Base-by-base conservation (phyloP, 53 echinoderm and acorn worm species). In the Arbacia lixula region DNA sequence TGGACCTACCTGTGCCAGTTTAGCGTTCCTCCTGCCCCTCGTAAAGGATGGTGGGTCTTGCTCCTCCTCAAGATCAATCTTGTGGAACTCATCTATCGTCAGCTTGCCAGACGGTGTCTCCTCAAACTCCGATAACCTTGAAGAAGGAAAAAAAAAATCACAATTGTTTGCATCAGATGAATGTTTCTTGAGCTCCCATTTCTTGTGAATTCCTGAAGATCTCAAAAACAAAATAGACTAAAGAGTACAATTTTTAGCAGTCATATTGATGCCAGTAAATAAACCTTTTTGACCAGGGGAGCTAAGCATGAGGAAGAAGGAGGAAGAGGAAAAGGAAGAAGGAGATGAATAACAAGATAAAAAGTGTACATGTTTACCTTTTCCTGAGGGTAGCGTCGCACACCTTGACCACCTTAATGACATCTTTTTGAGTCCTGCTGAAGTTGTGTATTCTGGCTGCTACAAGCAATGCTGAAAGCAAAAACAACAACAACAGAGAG, bases 31-130 rank as follows among this genome's bases (percentile, higher is more conserved):
- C 33, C 97, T 85, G 3, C 90, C 91, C 56, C 91, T 61, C 1
- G 88, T 94, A 62, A 94, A 96, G 17, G 97, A 89, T 3, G 97
- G 97, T 4, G 97, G 97, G 56, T 96, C 97, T 37, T 96, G 97
- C 53, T 96, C 97, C 43, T 93, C 93, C 60, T 96, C 97, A 12
- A 96, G 71, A 60, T 96, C 97, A 55, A 96, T 96, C 88, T 91
- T 94, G 33, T 96, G 87, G 65, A 96, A 96, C 78, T 96, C 91
- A 86, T 96, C 97, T 29, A 94, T 93, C 25, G 93, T 96, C 83
- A 96, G 86, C 56, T 94, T 87, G 2, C 97, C 93, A 12, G 93
- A 94, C 3, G 97, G 97, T 12, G 97, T 96, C 64, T 96, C 93
- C 50, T 96, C 97, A 94, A 96, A 96, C 58, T 96, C 97, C 46